These are phyloP conservation scores for Alcedo quadribrachys DNA, from an alignment of 2,797 vertebrate species.

Conservation along the genomic window DNA sequence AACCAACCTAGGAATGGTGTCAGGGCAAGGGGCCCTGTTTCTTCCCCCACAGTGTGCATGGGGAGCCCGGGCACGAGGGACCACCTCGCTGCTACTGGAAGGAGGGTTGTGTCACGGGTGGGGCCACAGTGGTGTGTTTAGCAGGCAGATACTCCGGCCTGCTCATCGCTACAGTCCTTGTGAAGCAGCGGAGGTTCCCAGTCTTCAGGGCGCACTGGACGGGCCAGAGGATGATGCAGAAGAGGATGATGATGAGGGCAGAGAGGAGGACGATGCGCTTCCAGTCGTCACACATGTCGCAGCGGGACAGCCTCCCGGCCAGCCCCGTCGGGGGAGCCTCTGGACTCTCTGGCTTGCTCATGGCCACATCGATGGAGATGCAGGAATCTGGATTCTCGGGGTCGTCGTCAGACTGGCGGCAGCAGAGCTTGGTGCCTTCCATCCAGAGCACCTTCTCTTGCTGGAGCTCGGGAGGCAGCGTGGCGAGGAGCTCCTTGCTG, in stretches of 20 bases:
- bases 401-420: slow-evolving; percentile 54
- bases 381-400: slow-evolving; percentile 65
- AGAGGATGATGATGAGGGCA: slow-evolving; percentile 81
- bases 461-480: slow-evolving; percentile 85
- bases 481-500: slow-evolving; percentile 86
- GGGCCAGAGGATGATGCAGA: slow-evolving; percentile 90
- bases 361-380: slow-evolving; percentile 89
- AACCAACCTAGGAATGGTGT: background rate
- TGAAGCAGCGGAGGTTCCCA: slow-evolving; percentile 85
- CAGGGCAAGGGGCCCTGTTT: background rate
- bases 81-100: background rate
- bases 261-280: slow-evolving; percentile 85
- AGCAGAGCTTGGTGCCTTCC: slow-evolving; percentile 92
- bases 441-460: slow-evolving; percentile 88
- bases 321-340: fast-evolving
- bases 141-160: background rate
- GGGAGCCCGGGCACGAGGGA: background rate
- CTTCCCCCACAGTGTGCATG: fast-evolving
- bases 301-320: slow-evolving; percentile 26
- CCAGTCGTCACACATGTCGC: slow-evolving; percentile 83
- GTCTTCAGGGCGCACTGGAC: slow-evolving; percentile 90
- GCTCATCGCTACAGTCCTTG: background rate
- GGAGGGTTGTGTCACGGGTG: background rate
- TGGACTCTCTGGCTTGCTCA: slow-evolving; percentile 71
- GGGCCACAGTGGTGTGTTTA: background rate